phyloP scores from a whole-genome alignment of 2,888 invertebrate genomes.

The Osmoderma eremita region DNA sequence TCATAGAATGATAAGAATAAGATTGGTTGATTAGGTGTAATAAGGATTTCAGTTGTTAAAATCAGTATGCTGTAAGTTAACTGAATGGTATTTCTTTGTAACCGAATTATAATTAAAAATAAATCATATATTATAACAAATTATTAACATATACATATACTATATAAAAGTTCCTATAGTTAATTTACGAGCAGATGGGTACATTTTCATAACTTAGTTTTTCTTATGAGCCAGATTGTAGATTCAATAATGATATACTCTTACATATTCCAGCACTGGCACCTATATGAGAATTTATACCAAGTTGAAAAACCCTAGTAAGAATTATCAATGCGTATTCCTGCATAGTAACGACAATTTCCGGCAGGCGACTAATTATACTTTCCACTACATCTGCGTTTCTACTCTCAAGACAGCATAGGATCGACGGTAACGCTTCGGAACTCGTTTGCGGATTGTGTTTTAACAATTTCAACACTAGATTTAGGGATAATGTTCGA shows the following conservation, averaged over 20 bases:
- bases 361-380: constrained; percentile 84
- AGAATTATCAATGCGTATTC: constrained; percentile 85
- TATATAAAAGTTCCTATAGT: not conserved
- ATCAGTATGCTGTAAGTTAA: no score
- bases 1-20: no score
- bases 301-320: constrained; percentile 83
- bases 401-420: constrained; percentile 82
- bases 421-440: constrained; percentile 78
- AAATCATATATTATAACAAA: no score
- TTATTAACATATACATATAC: no score
- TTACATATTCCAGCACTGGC: constrained; percentile 81
- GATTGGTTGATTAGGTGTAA: no score
- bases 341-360: constrained; percentile 84
- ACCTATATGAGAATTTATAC: constrained; percentile 81
- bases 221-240: constrained; percentile 80
- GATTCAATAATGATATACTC: constrained; percentile 81
- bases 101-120: no score
- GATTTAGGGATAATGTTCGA: constrained; percentile 75
- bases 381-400: constrained; percentile 83
- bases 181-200: not conserved
- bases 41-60: no score
- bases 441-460: constrained; percentile 68
- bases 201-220: not conserved
- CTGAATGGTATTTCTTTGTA: no score
- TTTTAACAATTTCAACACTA: constrained; percentile 77